Base-by-base conservation (phyloP, 1,140 invertebrate species). In the Cardiocondyla obscurior region DNA sequence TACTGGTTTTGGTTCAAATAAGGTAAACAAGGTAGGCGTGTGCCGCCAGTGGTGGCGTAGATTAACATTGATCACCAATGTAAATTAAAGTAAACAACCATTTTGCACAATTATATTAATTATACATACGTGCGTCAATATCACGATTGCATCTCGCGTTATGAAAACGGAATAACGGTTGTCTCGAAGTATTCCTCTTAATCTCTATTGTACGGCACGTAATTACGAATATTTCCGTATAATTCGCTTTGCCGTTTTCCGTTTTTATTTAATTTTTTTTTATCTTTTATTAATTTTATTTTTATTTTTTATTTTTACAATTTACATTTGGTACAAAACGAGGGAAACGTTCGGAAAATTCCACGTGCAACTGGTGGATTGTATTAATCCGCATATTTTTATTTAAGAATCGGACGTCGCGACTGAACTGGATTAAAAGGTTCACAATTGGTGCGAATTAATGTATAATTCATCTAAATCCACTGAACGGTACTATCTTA, bases 281-380 rank as follows among this genome's bases (percentile, higher is more conserved):
- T 25, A 5, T 46, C n/a, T 46, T 46, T 33, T 7, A 7, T 49
- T 67, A n/a, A n/a, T 33, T 30, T 19, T 51, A 3, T 55, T 36
- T 72, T 14, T 25, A 5, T 46, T 46, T 46, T 46, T 33, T 7
- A 7, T 49, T 67, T 10, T 19, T 39, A 73, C 30, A 19, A 72
- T 73, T 73, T 82, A 82, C 44, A 72, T 58, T 62, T 39, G 7
- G 25, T 16, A 16, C 16, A 42, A n/a, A n/a, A 19, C 14, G 14
- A 39, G 12, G n/a, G 16, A 3, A 3, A n/a, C 7, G 10, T 42
- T 2, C 25, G 79, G 22, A 53, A 57, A 82, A 69, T 73, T 33
- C 44, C 22, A 53, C 19, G 79, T 55, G 53, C 19, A 19, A 58
- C 57, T 58, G 16, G 16, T 14, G 55, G 28, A 72, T 72, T 44